Evolutionary conservation across 2,113 vertebrate genomes (phyloP), one percentile per base, ranked within the genome.

Genomic region (Psammodynastes pulverulentus): DNA sequence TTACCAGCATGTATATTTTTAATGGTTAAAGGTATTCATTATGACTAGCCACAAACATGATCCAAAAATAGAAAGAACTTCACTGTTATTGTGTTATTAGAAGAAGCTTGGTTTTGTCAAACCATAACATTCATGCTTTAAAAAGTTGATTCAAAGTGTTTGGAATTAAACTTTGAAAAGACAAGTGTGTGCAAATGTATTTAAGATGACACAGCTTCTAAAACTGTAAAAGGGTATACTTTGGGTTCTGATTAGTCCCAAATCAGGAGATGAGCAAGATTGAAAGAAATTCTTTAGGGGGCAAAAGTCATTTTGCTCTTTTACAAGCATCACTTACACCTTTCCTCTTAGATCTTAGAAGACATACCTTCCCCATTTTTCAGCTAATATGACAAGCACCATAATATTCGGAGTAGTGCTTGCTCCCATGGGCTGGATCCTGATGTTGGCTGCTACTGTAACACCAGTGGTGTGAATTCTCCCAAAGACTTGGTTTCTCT

Each of bases 361-460:
- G 45, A 19, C 1, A 4, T 19, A 5, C 34, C 0, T 0, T 24
- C 29, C 9, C 2, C 0, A 10, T 10, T 48, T 26, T 45, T 52
- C 43, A 3, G 2, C 0, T 0, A 29, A 0, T 0, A 87, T 87
- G 95, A 89, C 45, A 4, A 88, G 3, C 0, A 23, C 56, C 7
- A 54, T 89, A 51, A 45, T 13, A 8, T 24, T 87, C n/a, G 67
- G 93, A 0, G 29, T 94, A 46, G 84, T 0, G 0, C 5, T 92
- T 53, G 46, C 67, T 2, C 95, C 95, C 86, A 12, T 17, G 52
- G 92, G 85, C 23, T 94, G 95, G 93, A 56, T 91, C 54, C 49
- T 94, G 89, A 85, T 94, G 79, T 4, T 93, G 91, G 89, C 15
- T 0, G 89, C 92, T 15, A 93, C 51, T 0, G 92, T 93, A 17